A percentile compares a stretch with the other conserved stretches of the same genome.
Evolutionary conservation across 2,113 vertebrate genomes (phyloP).

Genomic region (Suricata suricatta): DNA sequence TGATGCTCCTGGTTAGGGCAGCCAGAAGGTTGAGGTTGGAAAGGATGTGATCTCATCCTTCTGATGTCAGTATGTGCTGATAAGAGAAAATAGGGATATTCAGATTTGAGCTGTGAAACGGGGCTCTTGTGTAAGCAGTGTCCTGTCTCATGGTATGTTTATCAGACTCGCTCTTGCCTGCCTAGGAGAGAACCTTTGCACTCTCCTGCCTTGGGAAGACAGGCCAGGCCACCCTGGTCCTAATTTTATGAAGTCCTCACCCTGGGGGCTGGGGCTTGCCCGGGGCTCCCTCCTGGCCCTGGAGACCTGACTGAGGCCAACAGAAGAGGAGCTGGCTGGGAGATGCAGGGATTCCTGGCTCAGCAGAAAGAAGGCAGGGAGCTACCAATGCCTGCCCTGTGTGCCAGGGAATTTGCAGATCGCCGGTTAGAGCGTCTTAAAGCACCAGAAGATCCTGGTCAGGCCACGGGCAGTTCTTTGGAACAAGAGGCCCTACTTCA

Average conservation of each 20-base stretch:
- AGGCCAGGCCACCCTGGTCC: background rate
- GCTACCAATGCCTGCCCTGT: background rate
- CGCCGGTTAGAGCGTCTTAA: background rate
- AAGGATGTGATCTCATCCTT: constrained; percentile 47
- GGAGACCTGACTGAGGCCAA: background rate
- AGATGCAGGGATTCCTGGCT: background rate
- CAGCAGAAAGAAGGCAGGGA: background rate
- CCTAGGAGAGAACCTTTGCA: background rate
- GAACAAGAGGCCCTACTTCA: background rate
- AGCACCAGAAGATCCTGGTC: background rate
- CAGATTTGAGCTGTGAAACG: background rate
- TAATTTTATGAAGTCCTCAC: background rate
- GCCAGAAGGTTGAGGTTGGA: background rate
- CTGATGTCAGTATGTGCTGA: background rate
- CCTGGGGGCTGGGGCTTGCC: background rate
- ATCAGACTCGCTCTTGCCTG: background rate
- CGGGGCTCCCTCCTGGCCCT: background rate
- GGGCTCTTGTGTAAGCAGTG: background rate
- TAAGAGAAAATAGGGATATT: background rate
- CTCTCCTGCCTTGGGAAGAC: background rate
- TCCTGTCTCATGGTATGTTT: background rate
- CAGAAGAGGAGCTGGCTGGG: background rate
- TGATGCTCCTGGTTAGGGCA: background rate
- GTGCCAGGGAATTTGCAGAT: background rate
- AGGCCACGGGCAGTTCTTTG: background rate